Evolutionary conservation across 2,797 vertebrate species (phyloP).

Genomic region (Heteromormyrus szaboi): DNA sequence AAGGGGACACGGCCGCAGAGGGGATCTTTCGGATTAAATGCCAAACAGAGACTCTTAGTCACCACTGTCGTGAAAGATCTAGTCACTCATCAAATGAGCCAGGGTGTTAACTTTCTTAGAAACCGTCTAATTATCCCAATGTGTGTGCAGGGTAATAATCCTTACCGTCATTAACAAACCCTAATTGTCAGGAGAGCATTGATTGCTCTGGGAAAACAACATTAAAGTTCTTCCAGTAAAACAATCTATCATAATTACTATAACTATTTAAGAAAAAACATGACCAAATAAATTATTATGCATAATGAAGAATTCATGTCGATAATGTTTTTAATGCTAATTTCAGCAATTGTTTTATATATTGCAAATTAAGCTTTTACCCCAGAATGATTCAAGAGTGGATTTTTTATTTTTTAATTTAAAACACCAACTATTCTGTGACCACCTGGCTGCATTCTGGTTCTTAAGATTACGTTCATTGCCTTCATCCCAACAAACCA

Average conservation of each 20-base stretch:
- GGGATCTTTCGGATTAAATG: background rate
- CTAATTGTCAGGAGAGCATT: background rate
- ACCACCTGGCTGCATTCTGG: background rate
- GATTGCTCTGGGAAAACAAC: background rate
- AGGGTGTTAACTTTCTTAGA: background rate
- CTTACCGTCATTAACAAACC: background rate
- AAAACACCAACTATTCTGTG: background rate
- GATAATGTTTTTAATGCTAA: background rate
- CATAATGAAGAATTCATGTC: background rate
- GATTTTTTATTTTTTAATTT: background rate
- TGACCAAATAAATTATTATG: background rate
- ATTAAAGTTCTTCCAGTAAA: background rate
- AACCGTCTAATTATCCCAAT: background rate
- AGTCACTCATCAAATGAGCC: background rate
- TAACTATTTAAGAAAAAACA: background rate
- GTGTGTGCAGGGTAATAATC: background rate
- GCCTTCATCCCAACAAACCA: background rate
- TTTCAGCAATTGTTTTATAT: background rate
- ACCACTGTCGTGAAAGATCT: background rate
- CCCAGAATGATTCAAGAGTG: background rate
- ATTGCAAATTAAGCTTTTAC: background rate
- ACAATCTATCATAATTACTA: background rate
- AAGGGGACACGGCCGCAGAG: background rate
- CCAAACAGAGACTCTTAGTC: background rate
- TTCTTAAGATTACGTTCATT: background rate